These are phyloP conservation scores for Polylopha cassiicola DNA, from an alignment of 2,888 invertebrate genomes.

Conservation along the genomic window DNA sequence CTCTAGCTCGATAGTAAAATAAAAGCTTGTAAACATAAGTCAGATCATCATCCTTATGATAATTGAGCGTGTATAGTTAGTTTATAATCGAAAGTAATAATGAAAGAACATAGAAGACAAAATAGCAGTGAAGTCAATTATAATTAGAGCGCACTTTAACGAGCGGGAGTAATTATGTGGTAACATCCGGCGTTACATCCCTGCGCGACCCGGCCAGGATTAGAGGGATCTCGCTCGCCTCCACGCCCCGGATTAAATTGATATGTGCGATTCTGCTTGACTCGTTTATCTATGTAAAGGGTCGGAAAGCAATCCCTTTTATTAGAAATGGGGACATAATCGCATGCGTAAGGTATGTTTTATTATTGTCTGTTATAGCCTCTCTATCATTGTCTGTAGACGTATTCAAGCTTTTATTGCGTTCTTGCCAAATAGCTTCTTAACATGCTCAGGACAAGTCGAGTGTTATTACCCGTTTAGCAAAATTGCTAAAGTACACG, in stretches of 20 bases:
- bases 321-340: constrained; percentile 65
- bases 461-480: constrained; percentile 17
- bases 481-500: constrained; percentile 6
- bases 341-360: constrained; percentile 51
- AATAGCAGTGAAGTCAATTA: constrained; percentile 34
- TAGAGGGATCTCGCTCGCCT: constrained; percentile 61
- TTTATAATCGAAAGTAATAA: constrained; percentile 2
- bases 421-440: constrained; percentile 45
- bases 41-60: too few relatives aligned
- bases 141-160: constrained; percentile 45
- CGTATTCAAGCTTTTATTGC: constrained; percentile 50
- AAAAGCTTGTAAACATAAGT: too few relatives aligned
- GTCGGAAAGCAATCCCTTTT: constrained; percentile 66
- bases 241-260: constrained; percentile 66
- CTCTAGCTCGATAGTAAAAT: too few relatives aligned
- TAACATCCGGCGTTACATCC: constrained; percentile 59
- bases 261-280: constrained; percentile 64
- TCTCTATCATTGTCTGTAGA: too few relatives aligned
- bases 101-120: constrained; percentile 23
- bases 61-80: too few relatives aligned
- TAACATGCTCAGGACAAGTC: constrained; percentile 31
- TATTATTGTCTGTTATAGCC: constrained; percentile 55
- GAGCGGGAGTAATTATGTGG: constrained; percentile 65
- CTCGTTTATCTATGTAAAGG: constrained; percentile 69
- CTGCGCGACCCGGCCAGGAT: constrained; percentile 57